Conservation (phyloP, 2,797 vertebrate species). For the Gallinago solitaria region DNA sequence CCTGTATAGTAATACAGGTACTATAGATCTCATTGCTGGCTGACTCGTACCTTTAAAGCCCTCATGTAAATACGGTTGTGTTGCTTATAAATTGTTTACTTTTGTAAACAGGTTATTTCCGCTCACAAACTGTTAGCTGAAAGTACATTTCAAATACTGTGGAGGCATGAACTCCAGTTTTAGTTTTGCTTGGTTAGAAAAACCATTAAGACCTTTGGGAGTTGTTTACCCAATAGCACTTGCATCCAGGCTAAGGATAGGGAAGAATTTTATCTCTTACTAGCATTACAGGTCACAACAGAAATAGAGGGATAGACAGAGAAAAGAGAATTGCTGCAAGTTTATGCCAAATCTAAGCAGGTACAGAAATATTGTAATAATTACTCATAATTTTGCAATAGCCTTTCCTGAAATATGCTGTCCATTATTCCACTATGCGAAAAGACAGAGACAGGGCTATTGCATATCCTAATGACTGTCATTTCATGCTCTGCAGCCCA, state of each 20-base stretch:
- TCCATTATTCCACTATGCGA: not conserved
- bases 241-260: not conserved
- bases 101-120: not conserved
- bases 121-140: not conserved
- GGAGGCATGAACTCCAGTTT: not conserved
- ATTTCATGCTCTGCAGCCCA: not conserved
- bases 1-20: no score
- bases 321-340: not conserved
- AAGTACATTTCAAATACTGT: not conserved
- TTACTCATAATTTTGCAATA: not conserved
- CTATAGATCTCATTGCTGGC: not conserved
- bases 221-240: not conserved
- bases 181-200: not conserved
- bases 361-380: not conserved
- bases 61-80: not conserved
- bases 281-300: fast-evolving
- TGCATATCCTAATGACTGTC: not conserved
- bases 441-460: not conserved
- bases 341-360: not conserved
- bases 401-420: not conserved
- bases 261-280: not conserved
- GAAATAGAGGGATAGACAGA: not conserved
- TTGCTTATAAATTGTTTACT: not conserved
- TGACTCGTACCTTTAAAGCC: not conserved
- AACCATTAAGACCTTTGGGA: not conserved